Percentiles rank a stretch among this genome's conserved stretches.
Conservation (phyloP, 2,797 vertebrate species). For the Notolepis coatsorum region DNA sequence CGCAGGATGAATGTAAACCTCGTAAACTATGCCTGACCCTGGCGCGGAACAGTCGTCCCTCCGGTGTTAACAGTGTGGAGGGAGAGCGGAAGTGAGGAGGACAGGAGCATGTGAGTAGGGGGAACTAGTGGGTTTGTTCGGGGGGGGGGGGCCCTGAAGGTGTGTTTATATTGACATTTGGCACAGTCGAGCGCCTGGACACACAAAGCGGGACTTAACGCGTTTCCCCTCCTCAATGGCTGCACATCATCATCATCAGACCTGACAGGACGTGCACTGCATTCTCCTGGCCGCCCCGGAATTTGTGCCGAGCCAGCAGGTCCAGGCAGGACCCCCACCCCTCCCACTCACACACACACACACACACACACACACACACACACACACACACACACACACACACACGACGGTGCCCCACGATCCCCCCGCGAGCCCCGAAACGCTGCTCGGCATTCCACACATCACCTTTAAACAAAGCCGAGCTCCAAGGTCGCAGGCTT, state of each 20-base stretch:
- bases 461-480: slow-evolving; percentile 77
- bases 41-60: neutral
- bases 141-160: neutral
- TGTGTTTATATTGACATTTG: slow-evolving; percentile 53
- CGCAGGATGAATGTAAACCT: slow-evolving; percentile 22
- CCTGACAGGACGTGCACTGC: slow-evolving; percentile 55
- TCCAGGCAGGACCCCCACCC: slow-evolving; percentile 10
- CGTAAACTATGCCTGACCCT: slow-evolving; percentile 2
- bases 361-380: neutral
- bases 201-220: slow-evolving; percentile 49
- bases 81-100: neutral
- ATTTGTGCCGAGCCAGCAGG: slow-evolving; percentile 75
- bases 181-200: slow-evolving; percentile 26
- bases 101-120: neutral
- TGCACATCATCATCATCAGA: slow-evolving; percentile 64
- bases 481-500: slow-evolving; percentile 57
- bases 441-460: slow-evolving; percentile 75
- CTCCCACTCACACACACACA: neutral
- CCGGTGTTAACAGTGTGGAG: neutral
- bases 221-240: slow-evolving; percentile 50
- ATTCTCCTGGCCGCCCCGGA: slow-evolving; percentile 59
- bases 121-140: neutral
- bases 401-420: slow-evolving; percentile 20
- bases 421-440: slow-evolving; percentile 58
- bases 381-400: too few relatives aligned